Conservation (phyloP, 1,140 invertebrate genomes). For the Hyposmocoma kahamanoa region DNA sequence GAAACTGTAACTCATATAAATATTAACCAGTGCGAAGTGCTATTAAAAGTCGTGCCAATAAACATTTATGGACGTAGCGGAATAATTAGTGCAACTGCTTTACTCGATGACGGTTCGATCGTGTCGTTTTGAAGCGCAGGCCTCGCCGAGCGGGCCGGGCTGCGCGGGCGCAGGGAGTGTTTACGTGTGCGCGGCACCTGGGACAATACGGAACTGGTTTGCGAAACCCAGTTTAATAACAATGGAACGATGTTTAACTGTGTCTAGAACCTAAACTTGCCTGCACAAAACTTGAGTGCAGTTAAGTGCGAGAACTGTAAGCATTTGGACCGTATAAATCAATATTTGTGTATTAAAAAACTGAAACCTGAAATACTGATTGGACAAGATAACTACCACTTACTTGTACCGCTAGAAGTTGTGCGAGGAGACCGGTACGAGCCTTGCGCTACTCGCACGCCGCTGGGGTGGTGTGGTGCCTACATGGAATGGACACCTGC, state of each 20-base stretch:
- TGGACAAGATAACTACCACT: conserved; percentile 6
- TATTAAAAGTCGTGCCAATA: neutral
- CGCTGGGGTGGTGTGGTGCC: conserved; percentile 1
- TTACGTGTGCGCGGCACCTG: neutral
- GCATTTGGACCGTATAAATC: neutral
- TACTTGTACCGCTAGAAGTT: neutral
- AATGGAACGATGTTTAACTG: too few species aligned
- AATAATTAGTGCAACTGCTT: neutral
- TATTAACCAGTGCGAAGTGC: neutral
- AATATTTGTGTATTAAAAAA: neutral
- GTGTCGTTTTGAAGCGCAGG: neutral
- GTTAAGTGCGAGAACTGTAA: neutral
- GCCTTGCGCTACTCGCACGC: neutral
- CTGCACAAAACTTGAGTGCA: neutral
- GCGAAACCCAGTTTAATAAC: neutral
- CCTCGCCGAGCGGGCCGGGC: neutral
- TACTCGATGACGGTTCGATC: conserved; percentile 2
- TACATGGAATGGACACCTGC: neutral
- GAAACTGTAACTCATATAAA: neutral
- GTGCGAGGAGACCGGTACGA: neutral
- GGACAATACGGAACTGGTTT: neutral
- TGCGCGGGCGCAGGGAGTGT: neutral
- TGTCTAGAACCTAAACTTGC: conserved; percentile 4
- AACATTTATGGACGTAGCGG: neutral
- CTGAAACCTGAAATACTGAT: conserved; percentile 4